Base-by-base conservation (phyloP, 2,113 vertebrate species). In the Scophthalmus maximus region DNA sequence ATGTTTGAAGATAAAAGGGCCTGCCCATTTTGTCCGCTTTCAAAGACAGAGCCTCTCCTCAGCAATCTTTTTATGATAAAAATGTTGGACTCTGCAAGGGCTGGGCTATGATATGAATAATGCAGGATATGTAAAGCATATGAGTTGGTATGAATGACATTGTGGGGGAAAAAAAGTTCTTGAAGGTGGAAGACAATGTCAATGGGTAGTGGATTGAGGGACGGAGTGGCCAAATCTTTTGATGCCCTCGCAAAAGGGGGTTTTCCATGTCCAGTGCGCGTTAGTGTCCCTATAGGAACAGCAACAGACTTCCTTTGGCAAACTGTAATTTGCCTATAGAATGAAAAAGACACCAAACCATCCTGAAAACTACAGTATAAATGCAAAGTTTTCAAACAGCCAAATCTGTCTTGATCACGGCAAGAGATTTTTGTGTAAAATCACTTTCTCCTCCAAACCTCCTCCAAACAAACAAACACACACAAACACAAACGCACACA, bases 51-150 rank as follows among this genome's bases (percentile, higher is more conserved):
- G 47, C 5, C 51, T 46, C 8, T 51, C 12, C 32, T 55, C 17
- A 25, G 5, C 23, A 9, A 56, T 29, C 55, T 23, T 50, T 36
- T 38, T 46, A 53, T 68, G 55, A 66, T 71, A 18, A 65, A n/a
- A 64, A 78, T 49, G 17, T 14, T 34, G 36, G 42, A 58, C 57
- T 40, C 46, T 15, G 3, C 22, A 34, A 64, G 44, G 7, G 58
- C 32, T 63, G 44, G 60, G 44, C 62, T 23, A 1, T 29, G 12
- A 60, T 49, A 70, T 82, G 68, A 73, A 77, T 72, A 73, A 62
- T 51, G 27, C 68, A 72, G 12, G 26, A 15, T 44, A 57, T 52
- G 22, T 51, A 30, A 68, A 67, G 42, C 32, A 15, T 18, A 47
- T 18, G 42, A 57, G 51, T 36, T 58, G 6, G 20, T 32, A 6